Evolutionary conservation across 2,888 invertebrate species (phyloP).

Genomic region (Neuroscelio doddi): DNA sequence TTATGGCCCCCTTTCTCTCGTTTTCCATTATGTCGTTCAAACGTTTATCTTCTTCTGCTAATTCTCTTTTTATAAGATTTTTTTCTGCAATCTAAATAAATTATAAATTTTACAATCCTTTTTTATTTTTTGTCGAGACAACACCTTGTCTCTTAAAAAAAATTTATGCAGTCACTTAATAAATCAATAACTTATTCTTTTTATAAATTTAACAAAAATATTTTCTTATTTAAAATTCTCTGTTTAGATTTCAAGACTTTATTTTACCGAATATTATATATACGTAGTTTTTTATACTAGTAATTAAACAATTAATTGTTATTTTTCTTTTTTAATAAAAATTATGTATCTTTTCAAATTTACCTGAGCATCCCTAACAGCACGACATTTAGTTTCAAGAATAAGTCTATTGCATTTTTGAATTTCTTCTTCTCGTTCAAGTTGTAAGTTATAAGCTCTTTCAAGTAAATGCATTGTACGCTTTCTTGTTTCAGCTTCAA

Average conservation of each 20-base stretch:
- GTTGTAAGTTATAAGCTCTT: constrained; percentile 73
- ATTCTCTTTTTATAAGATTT: constrained; percentile 66
- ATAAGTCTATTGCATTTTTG: constrained; percentile 85
- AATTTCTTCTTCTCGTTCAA: constrained; percentile 79
- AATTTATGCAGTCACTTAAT: no score
- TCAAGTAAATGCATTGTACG: constrained; percentile 73
- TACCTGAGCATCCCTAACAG: constrained; percentile 88
- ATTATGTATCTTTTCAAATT: no score
- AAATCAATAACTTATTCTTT: no score
- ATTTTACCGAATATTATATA: no score
- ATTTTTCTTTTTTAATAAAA: no score
- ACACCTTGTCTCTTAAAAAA: no score
- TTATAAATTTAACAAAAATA: no score
- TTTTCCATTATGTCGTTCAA: constrained; percentile 83
- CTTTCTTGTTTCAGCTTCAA: constrained; percentile 73
- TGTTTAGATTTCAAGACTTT: no score
- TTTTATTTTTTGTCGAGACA: no score
- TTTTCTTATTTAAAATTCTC: no score
- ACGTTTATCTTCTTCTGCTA: constrained; percentile 72
- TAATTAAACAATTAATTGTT: no score
- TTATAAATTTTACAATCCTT: constrained; percentile 10
- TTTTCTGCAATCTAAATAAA: constrained; percentile 66
- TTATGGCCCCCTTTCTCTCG: constrained; percentile 75
- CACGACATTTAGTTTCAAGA: constrained; percentile 87
- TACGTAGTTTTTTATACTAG: no score